phyloP scores from a whole-genome alignment of 2,888 invertebrate species.

The Drosophila rubida region DNA sequence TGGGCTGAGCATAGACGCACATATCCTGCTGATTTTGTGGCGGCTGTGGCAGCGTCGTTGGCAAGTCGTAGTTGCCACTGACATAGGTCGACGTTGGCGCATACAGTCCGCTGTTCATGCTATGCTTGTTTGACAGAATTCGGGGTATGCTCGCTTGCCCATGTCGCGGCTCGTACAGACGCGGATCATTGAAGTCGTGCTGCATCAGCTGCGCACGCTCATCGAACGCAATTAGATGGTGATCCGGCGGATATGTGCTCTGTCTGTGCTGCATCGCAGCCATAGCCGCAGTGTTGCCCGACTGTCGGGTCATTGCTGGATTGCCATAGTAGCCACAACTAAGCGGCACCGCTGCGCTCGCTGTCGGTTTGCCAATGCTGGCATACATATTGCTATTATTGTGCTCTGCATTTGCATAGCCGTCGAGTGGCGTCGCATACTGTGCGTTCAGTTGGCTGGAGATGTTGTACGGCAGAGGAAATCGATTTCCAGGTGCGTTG shows the following conservation, averaged over 20 bases:
- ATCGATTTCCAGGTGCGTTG: constrained; percentile 84
- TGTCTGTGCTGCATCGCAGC: constrained; percentile 70
- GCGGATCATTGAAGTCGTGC: constrained; percentile 75
- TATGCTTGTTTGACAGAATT: constrained; percentile 18
- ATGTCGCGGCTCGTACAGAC: constrained; percentile 49
- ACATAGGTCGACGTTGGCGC: constrained; percentile 43
- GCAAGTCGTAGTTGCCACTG: constrained; percentile 54
- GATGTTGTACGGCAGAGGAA: constrained; percentile 84
- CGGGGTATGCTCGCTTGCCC: constrained; percentile 15
- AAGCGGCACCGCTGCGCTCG: constrained; percentile 40
- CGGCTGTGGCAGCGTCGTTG: constrained; percentile 48
- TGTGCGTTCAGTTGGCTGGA: constrained; percentile 82
- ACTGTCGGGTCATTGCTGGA: background rate
- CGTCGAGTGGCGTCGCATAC: constrained; percentile 68
- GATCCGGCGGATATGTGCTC: constrained; percentile 79
- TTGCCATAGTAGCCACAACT: constrained; percentile 70
- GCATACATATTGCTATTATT: constrained; percentile 68
- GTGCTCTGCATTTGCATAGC: constrained; percentile 53
- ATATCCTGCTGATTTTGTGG: constrained; percentile 51
- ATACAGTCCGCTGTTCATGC: constrained; percentile 40
- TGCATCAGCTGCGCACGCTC: constrained; percentile 78
- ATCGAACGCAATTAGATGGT: constrained; percentile 83
- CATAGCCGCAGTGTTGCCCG: constrained; percentile 13
- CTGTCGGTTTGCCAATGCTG: constrained; percentile 59
- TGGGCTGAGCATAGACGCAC: constrained; percentile 78